These are phyloP conservation scores for Peromyscus nudipes DNA, from an alignment of 2,797 vertebrate species.

Conservation along the genomic window DNA sequence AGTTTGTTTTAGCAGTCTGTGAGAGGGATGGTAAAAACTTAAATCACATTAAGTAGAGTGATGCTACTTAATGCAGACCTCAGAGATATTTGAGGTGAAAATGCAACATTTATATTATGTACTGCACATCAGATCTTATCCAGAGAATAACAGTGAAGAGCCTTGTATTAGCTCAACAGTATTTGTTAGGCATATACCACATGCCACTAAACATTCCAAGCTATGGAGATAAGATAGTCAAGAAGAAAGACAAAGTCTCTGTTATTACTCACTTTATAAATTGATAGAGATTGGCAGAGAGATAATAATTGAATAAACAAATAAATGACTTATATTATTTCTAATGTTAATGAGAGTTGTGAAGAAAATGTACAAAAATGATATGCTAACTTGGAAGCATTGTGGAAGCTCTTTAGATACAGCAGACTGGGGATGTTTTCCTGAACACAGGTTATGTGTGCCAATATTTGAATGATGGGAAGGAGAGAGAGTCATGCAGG, in stretches of 20 bases:
- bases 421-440: neutral
- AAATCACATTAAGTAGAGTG: neutral
- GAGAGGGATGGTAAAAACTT: neutral
- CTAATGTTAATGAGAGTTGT: neutral
- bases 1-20: too few relatives aligned
- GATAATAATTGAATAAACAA: neutral
- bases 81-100: neutral
- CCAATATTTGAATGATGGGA: neutral
- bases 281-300: neutral
- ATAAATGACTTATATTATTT: neutral
- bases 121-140: neutral
- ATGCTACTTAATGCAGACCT: neutral
- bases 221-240: neutral
- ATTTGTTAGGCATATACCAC: neutral
- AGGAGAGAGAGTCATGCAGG: neutral
- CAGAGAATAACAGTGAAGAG: neutral
- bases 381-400: neutral
- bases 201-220: neutral
- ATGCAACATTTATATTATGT: neutral
- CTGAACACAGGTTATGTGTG: neutral
- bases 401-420: neutral
- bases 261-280: neutral
- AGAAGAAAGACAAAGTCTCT: neutral
- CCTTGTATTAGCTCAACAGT: neutral
- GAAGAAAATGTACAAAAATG: neutral